Conservation (phyloP, 2,888 invertebrate species). For the Hydropsyche betteni region DNA sequence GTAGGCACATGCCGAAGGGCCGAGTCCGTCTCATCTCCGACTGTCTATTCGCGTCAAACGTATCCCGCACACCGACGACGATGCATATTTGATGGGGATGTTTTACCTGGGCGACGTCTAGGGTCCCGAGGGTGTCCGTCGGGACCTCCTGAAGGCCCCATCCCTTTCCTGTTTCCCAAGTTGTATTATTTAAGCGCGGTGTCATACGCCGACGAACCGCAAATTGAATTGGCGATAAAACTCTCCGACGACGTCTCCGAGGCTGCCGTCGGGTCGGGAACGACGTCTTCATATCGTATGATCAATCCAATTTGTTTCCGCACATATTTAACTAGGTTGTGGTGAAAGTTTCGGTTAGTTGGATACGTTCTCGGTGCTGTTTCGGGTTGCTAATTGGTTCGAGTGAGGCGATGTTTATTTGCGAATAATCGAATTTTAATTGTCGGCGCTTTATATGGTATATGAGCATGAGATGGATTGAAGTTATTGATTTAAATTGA, state of each 20-base stretch:
- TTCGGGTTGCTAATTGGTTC: too few species aligned
- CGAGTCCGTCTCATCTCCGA: conserved; percentile 20
- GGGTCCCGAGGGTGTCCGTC: conserved; percentile 26
- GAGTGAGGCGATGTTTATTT: too few species aligned
- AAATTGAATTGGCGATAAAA: conserved; percentile 51
- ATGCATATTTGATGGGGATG: conserved; percentile 51
- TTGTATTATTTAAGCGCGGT: conserved; percentile 49
- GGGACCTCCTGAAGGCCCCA: conserved; percentile 1
- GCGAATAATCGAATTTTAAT: too few species aligned
- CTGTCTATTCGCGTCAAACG: conserved; percentile 42
- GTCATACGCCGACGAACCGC: conserved; percentile 38
- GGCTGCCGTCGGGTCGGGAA: conserved; percentile 6
- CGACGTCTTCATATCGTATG: conserved; percentile 36
- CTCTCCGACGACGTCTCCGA: conserved; percentile 38
- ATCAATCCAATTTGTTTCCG: conserved; percentile 38
- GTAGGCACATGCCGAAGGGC: neutral
- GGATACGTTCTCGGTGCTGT: too few species aligned
- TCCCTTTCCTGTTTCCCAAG: neutral
- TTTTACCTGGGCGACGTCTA: conserved; percentile 47
- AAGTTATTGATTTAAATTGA: too few species aligned
- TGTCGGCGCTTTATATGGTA: too few species aligned
- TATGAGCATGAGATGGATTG: too few species aligned
- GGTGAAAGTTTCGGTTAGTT: neutral
- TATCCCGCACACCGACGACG: conserved; percentile 17
- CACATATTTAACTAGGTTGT: conserved; percentile 7